Percentiles rank a stretch among this genome's conserved stretches.
Evolutionary conservation across 1,140 invertebrate species (phyloP).

Genomic region (Hetaerina americana): DNA sequence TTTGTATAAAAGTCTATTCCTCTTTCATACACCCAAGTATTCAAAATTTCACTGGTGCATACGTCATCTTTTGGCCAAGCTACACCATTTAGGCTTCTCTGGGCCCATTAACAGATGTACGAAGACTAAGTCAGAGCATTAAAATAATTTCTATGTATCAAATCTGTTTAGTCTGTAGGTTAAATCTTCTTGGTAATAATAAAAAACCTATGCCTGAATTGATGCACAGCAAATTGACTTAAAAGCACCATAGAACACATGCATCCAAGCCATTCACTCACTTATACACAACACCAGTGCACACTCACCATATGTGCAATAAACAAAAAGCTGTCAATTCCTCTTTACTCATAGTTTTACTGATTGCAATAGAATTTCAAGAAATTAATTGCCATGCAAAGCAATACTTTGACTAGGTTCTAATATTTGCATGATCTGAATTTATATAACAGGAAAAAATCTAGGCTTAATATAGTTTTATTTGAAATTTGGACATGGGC

Average conservation of each 20-base stretch:
- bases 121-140: neutral
- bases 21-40: neutral
- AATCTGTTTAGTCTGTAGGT: neutral
- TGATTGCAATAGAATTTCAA: neutral
- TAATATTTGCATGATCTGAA: neutral
- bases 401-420: neutral
- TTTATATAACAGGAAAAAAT: neutral
- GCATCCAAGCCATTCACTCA: neutral
- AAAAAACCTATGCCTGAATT: neutral
- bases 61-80: neutral
- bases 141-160: constrained; percentile 1
- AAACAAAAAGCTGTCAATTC: neutral
- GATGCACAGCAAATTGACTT: neutral
- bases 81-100: neutral
- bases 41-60: neutral
- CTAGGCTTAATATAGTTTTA: neutral
- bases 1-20: neutral
- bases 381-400: neutral
- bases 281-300: neutral
- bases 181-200: neutral
- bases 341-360: neutral
- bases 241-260: neutral
- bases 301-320: neutral
- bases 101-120: neutral
- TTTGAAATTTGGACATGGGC: constrained; percentile 6